Percentiles rank a stretch among this genome's conserved stretches.
Conservation (phyloP, 1,140 invertebrate species). For the Scaptomyza graminum region DNA sequence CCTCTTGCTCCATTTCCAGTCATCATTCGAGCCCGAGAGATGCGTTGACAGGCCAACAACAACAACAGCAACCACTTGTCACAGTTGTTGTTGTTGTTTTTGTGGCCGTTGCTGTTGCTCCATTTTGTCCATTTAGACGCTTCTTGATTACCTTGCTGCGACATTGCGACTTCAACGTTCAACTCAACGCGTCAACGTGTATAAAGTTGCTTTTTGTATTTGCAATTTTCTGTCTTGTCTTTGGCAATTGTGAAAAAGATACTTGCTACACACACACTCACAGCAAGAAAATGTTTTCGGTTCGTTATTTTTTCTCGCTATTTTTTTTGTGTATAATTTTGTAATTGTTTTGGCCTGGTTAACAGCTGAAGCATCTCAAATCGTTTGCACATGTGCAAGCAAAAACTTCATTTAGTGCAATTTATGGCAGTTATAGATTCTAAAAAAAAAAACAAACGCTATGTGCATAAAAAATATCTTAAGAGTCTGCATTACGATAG, state of each 20-base stretch:
- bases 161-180: constrained; percentile 37
- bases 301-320: constrained; percentile 15
- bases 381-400: constrained; percentile 47
- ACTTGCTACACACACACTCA: constrained; percentile 35
- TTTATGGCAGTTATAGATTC: not conserved
- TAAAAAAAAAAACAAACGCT: no score
- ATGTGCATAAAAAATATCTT: not conserved
- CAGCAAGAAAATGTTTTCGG: constrained; percentile 20
- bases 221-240: constrained; percentile 44
- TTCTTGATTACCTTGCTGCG: constrained; percentile 73
- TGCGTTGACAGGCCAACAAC: constrained; percentile 68
- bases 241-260: constrained; percentile 70
- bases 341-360: constrained; percentile 68
- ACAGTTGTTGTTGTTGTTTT: constrained; percentile 14
- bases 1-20: constrained; percentile 67
- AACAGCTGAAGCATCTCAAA: constrained; percentile 51
- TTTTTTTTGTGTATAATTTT: constrained; percentile 60
- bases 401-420: not conserved
- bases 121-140: constrained; percentile 78
- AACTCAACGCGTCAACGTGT: constrained; percentile 40
- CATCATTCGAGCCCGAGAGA: constrained; percentile 44
- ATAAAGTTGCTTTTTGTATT: constrained; percentile 51
- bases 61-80: constrained; percentile 20
- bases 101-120: constrained; percentile 66
- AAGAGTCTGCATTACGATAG: not conserved